Base-by-base conservation (phyloP, 1,140 invertebrate species). In the Drosophila ananassae region DNA sequence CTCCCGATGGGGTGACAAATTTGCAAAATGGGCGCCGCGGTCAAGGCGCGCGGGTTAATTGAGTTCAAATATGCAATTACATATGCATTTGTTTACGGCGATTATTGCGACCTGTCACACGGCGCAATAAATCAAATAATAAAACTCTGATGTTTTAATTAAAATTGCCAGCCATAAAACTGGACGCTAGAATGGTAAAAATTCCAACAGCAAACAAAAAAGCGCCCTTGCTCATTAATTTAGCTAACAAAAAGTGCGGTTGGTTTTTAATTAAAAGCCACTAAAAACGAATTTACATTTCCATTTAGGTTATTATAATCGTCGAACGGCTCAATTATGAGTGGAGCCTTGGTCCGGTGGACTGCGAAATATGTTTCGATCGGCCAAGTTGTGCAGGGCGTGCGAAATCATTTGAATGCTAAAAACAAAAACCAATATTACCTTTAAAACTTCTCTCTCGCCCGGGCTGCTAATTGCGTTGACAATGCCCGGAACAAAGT, bases 31-130 rank as follows among this genome's bases (percentile, higher is more conserved):
- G 68, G 58, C 62, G 79, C 59, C 62, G 79, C 59, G 79, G 61
- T 63, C 74, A 66, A 67, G 63, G 56, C 58, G 56, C 54, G 54
- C 54, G 72, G 55, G 72, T 83, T 83, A 83, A 83, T 83, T 83
- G 80, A 83, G 80, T 79, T 83, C 76, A 83, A 83, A 83, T 84
- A 83, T 79, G 80, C 80, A 84, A 79, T 83, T 79, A 79, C 66
- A 81, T 66, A 84, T 79, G 71, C 66, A 72, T 83, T 79, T 79
- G 71, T 75, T 75, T 73, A 50, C 46, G 55, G 53, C 77, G 39
- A 61, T 59, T 80, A 79, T 57, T 73, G 60, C 34, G 51, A 52
- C 30, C 28, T 60, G 54, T 72, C 73, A 64, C 47, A 55, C 22
- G 41, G 37, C 41, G 32, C 61, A 71, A 85, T 84, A 85, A 85